Conservation (phyloP, 2,113 vertebrate species). For the Bettongia penicillata region DNA sequence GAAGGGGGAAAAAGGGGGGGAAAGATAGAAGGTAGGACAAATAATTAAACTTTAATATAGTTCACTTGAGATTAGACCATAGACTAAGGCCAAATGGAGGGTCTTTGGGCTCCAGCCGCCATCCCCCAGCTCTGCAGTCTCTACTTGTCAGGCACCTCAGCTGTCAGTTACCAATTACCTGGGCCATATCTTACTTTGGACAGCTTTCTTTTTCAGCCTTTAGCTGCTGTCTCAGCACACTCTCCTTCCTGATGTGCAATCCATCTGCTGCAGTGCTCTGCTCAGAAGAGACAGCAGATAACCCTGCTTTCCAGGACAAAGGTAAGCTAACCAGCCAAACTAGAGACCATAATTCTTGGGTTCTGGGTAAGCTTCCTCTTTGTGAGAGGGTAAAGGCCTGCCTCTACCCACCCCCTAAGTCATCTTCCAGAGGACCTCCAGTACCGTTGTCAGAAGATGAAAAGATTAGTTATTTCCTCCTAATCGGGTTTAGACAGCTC, state of each 20-base stretch:
- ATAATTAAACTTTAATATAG: not conserved
- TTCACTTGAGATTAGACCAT: not conserved
- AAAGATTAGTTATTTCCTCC: slow-evolving; percentile 68
- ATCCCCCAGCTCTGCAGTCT: not conserved
- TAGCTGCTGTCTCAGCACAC: not conserved
- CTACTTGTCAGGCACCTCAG: not conserved
- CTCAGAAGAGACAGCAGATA: slow-evolving; percentile 17
- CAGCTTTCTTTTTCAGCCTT: slow-evolving; percentile 3
- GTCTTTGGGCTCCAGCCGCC: not conserved
- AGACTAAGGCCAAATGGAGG: not conserved
- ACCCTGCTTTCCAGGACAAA: not conserved
- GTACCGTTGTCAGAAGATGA: slow-evolving; percentile 52
- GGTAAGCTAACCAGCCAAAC: slow-evolving; percentile 45
- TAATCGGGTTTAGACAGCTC: slow-evolving; percentile 68
- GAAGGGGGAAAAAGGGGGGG: not conserved
- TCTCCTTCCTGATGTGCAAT: not conserved
- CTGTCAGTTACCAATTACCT: slow-evolving; percentile 9
- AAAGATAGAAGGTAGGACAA: not conserved
- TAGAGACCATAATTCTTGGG: not conserved
- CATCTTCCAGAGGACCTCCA: slow-evolving; percentile 46
- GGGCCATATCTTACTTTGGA: not conserved
- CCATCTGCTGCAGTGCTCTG: not conserved
- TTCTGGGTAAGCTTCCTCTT: not conserved
- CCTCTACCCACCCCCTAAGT: slow-evolving; percentile 42
- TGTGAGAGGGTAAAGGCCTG: slow-evolving; percentile 28